A percentile compares a stretch with the other conserved stretches of the same genome.
phyloP scores from a whole-genome alignment of 2,888 invertebrate genomes.

The Ischnus inquisitorius region DNA sequence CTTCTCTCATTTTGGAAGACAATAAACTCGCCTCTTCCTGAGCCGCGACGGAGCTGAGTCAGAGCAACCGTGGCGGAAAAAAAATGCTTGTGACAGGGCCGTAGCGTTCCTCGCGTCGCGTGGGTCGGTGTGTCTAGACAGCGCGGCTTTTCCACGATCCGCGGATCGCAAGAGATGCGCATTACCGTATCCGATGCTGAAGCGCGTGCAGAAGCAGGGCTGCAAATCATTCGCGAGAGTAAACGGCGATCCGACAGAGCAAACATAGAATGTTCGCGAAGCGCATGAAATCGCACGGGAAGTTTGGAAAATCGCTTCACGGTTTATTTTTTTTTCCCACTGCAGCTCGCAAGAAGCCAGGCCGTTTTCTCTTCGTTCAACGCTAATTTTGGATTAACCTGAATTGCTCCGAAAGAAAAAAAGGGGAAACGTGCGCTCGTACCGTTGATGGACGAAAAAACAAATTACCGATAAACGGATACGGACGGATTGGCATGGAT shows the following conservation, averaged over 20 bases:
- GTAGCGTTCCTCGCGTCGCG: conserved; percentile 50
- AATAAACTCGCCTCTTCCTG: conserved; percentile 65
- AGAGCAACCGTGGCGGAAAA: conserved; percentile 57
- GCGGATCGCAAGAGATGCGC: conserved; percentile 21
- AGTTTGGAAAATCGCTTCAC: neutral
- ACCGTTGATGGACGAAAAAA: neutral
- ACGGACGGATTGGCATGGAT: too few relatives aligned
- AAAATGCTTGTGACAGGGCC: conserved; percentile 34
- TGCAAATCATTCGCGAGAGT: conserved; percentile 30
- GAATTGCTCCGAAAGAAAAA: conserved; percentile 37
- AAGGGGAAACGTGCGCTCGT: neutral
- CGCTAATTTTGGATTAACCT: conserved; percentile 25
- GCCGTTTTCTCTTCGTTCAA: conserved; percentile 6
- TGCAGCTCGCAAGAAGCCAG: neutral
- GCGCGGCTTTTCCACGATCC: conserved; percentile 51
- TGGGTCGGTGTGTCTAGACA: conserved; percentile 65
- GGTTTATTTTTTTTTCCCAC: conserved; percentile 8
- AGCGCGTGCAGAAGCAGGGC: neutral
- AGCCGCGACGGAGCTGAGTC: conserved; percentile 56
- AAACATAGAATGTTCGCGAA: neutral
- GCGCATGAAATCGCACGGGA: neutral
- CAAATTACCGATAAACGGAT: too few relatives aligned
- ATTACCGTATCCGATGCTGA: neutral
- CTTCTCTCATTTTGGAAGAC: conserved; percentile 73
- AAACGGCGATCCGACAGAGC: conserved; percentile 16